Base-by-base conservation (phyloP, 2,797 vertebrate species). In the Anguilla anguilla region DNA sequence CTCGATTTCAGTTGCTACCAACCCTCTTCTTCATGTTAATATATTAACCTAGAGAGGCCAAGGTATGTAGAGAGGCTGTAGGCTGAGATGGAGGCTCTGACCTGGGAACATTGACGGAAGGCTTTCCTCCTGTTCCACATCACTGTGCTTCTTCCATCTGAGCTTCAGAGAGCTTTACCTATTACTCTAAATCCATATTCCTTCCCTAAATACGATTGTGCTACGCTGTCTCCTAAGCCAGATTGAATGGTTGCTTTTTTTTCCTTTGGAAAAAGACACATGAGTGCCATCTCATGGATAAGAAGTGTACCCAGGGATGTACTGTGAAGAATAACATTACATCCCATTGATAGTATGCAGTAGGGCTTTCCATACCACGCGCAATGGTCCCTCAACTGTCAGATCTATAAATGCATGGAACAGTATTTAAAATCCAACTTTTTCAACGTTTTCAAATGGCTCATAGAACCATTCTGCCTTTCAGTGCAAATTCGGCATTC, bases 221-320 rank as follows among this genome's bases (percentile, higher is more conserved):
- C 9, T 49, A 19, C 25, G 7, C 3, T 82, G 25, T 82, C 43
- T 82, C 79, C 15, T 79, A 6, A 43, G 31, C 72, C 72, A 39
- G 35, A 35, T 17, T 35, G 31, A 31, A 7, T 31, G 28, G 28
- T 10, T 77, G 4, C 6, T 6, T n/a, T 25, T 69, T 25, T 3
- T 83, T 25, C 7, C n/a, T 55, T n/a, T 28, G 19, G 57, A 15
- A 83, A 25, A 84, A 57, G 57, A 39, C 15, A 61, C 84, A 85
- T 35, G 57, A 84, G 55, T 88, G 69, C 69, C 64, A 84, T 59
- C 84, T 59, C 28, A 64, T 79, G 85, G 43, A 43, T 86, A 31
- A 74, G 9, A 86, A 51, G 57, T 85, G 35, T 35, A 64, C 35
- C 31, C 43, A 49, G 79, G 79, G 39, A 82, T 49, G 46, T 49